Base-by-base conservation (phyloP, 37 sponge, comb jelly and placozoan genomes). In the Halisarca cf. caerulea region DNA sequence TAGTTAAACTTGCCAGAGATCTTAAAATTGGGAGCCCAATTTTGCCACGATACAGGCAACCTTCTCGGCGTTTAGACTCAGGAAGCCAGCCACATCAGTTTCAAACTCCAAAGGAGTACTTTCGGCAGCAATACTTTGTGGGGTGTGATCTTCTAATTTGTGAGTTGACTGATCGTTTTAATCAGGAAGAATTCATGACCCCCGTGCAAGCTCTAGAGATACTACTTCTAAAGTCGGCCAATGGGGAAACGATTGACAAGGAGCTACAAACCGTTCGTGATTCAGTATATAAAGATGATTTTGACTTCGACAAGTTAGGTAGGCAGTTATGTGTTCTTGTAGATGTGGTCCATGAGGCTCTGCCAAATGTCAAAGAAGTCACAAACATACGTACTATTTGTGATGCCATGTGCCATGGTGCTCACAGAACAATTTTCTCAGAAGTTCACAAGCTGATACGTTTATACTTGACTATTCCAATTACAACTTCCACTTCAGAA, bases 401-500 rank as follows among this genome's bases (percentile, higher is more conserved):
- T 32, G 37, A 69, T 36, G 33, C 33, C 37, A 3, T 4, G 33
- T 60, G 85, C 32, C 41, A 73, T 27, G 60, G 68, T n/a, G 28
- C 64, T 17, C 27, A 60, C 8, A 78, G 79, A 74, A 44, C 37
- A 9, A 79, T 91, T 69, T 45, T 87, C 6, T 71, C 80, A 24
- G 58, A 74, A 59, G 84, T 83, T 64, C 74, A 82, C 41, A 71
- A 82, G 11, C 80, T 90, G 32, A 28, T 86, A 21, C 80, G 92
- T 11, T 74, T 92, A 9, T 88, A 92, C 68, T 44, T 92, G 44
- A 88, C 89, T 41, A 66, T 88, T 59, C 92, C 92, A 73, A 79
- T 92, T 53, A 86, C 89, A 21, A 85, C 92, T 3, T 71, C 89
- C 4, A 92, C 92, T 59, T 82, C 89, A 9, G 92, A 92, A 74